Conservation (phyloP, 2,797 vertebrate genomes). For the Avahi laniger region DNA sequence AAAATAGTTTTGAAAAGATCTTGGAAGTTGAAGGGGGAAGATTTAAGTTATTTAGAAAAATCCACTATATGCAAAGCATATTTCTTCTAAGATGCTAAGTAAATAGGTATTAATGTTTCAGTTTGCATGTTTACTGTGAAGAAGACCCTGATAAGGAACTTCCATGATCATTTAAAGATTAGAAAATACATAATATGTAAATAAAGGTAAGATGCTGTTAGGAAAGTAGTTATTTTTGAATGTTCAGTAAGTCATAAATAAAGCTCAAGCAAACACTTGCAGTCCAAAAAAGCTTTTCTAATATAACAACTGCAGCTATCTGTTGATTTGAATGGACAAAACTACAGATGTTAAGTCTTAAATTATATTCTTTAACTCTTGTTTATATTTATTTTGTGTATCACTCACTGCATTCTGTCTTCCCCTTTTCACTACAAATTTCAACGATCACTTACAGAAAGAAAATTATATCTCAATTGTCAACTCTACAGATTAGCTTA, state of each 20-base stretch:
- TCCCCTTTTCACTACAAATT: background rate
- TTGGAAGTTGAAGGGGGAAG: slow-evolving; percentile 14
- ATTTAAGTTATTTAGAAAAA: slow-evolving; percentile 4
- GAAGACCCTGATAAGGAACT: background rate
- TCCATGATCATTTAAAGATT: background rate
- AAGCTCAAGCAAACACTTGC: background rate
- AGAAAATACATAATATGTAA: slow-evolving; percentile 3
- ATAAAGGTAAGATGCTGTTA: background rate
- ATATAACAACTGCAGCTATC: background rate
- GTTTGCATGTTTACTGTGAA: slow-evolving; percentile 10
- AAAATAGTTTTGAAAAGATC: background rate
- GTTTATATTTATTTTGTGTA: background rate
- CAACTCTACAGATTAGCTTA: background rate
- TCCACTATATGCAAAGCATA: background rate
- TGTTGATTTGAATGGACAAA: background rate
- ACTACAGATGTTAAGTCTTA: background rate
- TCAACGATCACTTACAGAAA: background rate
- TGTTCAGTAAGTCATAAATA: background rate
- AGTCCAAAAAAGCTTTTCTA: slow-evolving; percentile 12
- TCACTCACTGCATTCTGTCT: background rate
- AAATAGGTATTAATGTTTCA: background rate
- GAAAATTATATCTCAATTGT: background rate
- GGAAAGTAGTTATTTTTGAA: background rate
- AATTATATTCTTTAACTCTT: background rate
- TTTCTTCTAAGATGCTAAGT: slow-evolving; percentile 20